These are phyloP conservation scores for Drosophila pectinifera DNA, from an alignment of 1,140 invertebrate species.

Conservation along the genomic window DNA sequence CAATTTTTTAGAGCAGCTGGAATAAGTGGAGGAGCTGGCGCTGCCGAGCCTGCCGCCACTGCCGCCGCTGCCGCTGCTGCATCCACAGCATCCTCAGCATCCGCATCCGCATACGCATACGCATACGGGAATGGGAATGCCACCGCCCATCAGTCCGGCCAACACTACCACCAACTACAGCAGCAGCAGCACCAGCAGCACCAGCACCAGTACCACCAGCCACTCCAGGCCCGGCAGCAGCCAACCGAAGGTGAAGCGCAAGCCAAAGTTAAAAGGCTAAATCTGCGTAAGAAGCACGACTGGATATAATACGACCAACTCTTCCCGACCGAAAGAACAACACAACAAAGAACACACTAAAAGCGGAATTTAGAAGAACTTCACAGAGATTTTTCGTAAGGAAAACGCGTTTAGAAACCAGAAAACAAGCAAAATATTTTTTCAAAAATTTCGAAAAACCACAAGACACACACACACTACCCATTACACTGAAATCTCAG, in stretches of 20 bases:
- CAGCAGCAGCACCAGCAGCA: conserved; percentile 51
- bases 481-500: conserved; percentile 35
- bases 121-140: conserved; percentile 47
- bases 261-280: conserved; percentile 75
- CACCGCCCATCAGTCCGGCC: conserved; percentile 45
- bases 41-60: conserved; percentile 57
- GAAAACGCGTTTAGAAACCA: conserved; percentile 50
- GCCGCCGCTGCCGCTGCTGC: conserved; percentile 45
- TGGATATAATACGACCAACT: conserved; percentile 71
- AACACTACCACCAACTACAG: conserved; percentile 38
- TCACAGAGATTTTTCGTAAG: conserved; percentile 23
- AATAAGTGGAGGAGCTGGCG: conserved; percentile 88
- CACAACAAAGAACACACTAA: conserved; percentile 7
- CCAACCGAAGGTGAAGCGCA: conserved; percentile 62
- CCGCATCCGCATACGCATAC: conserved; percentile 9
- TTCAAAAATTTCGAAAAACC: conserved; percentile 64
- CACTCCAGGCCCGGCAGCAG: conserved; percentile 44
- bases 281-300: conserved; percentile 75
- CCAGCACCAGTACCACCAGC: conserved; percentile 50
- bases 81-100: conserved; percentile 15
- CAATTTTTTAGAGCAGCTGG: conserved; percentile 99
- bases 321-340: conserved; percentile 23
- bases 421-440: conserved; percentile 63
- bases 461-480: conserved; percentile 37
- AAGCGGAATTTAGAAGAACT: conserved; percentile 13